These are phyloP conservation scores for Deilephila porcellus DNA, from an alignment of 2,888 invertebrate species.

Conservation along the genomic window DNA sequence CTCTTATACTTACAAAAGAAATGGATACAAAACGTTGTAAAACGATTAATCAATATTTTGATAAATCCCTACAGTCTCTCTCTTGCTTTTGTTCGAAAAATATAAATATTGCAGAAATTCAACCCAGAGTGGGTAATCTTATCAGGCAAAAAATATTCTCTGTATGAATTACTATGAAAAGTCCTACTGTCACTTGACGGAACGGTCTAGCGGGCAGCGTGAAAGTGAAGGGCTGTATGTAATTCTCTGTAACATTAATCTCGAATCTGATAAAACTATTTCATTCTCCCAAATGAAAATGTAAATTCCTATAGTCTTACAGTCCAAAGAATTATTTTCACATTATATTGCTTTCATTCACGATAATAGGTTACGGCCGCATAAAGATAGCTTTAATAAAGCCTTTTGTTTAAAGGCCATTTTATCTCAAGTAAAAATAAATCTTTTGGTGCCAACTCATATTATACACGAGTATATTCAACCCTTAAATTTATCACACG, in stretches of 20 bases:
- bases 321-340: conserved; percentile 19
- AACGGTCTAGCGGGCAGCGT: too few species aligned
- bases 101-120: neutral
- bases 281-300: neutral
- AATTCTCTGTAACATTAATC: neutral
- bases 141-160: too few species aligned
- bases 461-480: neutral
- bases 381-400: conserved; percentile 33
- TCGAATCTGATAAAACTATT: neutral
- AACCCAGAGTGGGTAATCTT: neutral
- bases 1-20: neutral
- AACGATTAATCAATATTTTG: neutral
- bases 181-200: too few species aligned
- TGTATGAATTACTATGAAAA: too few species aligned
- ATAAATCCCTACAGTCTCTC: neutral
- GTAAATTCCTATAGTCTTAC: neutral
- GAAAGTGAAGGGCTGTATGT: neutral
- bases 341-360: neutral
- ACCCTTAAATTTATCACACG: neutral
- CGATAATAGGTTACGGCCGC: conserved; percentile 19
- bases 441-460: conserved; percentile 31
- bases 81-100: neutral
- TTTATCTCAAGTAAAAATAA: conserved; percentile 37
- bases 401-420: conserved; percentile 38
- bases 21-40: neutral